Conservation (phyloP, 1,140 invertebrate species). For the Eubasilissa regina region DNA sequence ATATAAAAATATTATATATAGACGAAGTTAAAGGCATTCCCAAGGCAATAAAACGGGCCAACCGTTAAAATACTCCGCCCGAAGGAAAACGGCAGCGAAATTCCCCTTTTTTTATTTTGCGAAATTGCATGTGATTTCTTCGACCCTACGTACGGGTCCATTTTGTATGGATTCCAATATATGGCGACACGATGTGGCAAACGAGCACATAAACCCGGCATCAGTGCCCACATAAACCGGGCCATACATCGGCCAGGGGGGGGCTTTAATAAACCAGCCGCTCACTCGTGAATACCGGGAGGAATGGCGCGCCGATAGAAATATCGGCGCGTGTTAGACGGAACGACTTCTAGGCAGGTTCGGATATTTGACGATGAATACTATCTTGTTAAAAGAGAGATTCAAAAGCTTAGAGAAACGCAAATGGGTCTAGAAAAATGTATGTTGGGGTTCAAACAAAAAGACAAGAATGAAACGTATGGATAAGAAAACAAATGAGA, state of each 20-base stretch:
- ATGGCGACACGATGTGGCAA: slow-evolving; percentile 34
- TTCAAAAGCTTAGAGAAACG: no score
- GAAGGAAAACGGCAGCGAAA: neutral
- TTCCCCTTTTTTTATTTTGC: slow-evolving; percentile 1
- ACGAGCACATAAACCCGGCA: slow-evolving; percentile 20
- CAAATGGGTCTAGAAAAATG: no score
- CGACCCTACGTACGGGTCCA: slow-evolving; percentile 3
- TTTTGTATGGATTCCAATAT: slow-evolving; percentile 29
- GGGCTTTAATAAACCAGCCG: slow-evolving; percentile 20
- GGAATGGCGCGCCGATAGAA: neutral
- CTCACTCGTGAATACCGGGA: slow-evolving; percentile 12
- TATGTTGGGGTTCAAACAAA: no score
- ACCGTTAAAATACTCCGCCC: neutral
- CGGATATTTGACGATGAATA: no score
- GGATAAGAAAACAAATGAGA: no score
- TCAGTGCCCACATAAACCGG: slow-evolving; percentile 23
- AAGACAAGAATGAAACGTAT: no score
- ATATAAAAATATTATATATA: no score
- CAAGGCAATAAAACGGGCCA: neutral
- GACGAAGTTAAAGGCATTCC: no score
- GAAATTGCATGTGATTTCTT: slow-evolving; percentile 29
- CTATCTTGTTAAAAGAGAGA: no score
- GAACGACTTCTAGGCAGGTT: no score
- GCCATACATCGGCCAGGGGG: slow-evolving; percentile 19
- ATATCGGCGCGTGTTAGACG: no score